Conservation (phyloP, 2,797 vertebrate genomes). For the Mareca penelope region DNA sequence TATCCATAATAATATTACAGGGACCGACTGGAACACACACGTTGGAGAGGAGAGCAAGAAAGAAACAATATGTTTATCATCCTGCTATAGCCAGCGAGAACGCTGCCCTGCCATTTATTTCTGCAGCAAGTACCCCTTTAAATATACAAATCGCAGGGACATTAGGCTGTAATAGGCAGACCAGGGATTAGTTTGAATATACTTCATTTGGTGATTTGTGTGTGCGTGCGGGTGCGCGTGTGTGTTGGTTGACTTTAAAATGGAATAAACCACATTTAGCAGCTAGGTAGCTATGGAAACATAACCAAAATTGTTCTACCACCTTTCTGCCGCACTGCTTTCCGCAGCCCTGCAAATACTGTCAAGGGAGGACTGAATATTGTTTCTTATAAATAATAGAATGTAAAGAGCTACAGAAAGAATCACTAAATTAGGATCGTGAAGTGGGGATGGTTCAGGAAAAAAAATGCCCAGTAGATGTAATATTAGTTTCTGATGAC, state of each 20-base stretch:
- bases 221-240: constrained; percentile 44
- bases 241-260: constrained; percentile 78
- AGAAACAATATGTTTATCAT: constrained; percentile 43
- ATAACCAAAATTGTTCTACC: constrained; percentile 80
- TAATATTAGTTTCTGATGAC: constrained; percentile 62
- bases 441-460: constrained; percentile 58
- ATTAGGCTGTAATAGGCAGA: constrained; percentile 62
- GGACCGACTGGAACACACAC: constrained; percentile 56
- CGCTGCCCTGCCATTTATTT: constrained; percentile 54
- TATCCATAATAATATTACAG: constrained; percentile 22
- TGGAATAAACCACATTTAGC: constrained; percentile 79
- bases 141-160: constrained; percentile 49
- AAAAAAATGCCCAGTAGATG: constrained; percentile 35
- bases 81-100: constrained; percentile 32
- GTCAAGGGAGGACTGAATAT: constrained; percentile 75
- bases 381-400: constrained; percentile 84
- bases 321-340: constrained; percentile 76
- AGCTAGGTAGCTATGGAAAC: constrained; percentile 85
- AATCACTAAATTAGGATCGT: constrained; percentile 66
- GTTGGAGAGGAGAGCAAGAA: constrained; percentile 2
- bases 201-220: constrained; percentile 44
- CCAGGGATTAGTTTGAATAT: constrained; percentile 58
- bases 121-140: constrained; percentile 61
- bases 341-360: constrained; percentile 72
- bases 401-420: constrained; percentile 69